Conservation (phyloP, 2,113 vertebrate genomes). For the Herpetotheres cachinnans region DNA sequence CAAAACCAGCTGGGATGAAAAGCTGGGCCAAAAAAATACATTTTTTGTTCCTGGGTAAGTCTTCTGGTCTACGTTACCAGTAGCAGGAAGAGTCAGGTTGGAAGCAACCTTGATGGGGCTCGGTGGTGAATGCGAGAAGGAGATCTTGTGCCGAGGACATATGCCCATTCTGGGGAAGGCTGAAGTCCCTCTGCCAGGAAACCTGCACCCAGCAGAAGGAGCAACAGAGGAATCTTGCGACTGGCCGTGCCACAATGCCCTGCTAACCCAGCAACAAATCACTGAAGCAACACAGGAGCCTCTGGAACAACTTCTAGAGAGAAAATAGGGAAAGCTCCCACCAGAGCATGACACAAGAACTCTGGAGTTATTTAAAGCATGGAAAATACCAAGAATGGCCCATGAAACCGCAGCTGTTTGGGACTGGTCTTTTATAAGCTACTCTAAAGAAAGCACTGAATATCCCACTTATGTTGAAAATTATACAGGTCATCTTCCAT, state of each 20-base stretch:
- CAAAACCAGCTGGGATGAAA: not conserved
- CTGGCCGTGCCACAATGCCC: accelerated
- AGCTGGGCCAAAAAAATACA: not conserved
- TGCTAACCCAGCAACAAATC: not conserved
- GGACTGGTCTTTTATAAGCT: not conserved
- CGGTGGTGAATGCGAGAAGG: accelerated
- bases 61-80: not conserved
- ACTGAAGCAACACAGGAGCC: not conserved
- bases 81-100: not conserved
- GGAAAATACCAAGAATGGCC: not conserved
- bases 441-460: conserved; percentile 39
- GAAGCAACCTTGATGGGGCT: not conserved
- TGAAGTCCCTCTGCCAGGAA: not conserved
- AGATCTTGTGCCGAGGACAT: not conserved
- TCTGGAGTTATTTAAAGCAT: conserved; percentile 27
- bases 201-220: not conserved
- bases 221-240: not conserved
- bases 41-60: not conserved
- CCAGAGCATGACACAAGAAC: not conserved
- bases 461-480: conserved; percentile 19
- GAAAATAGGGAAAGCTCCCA: not conserved
- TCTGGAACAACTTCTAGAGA: not conserved
- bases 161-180: not conserved
- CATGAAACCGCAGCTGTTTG: not conserved
- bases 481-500: not conserved